These are phyloP conservation scores for Stratiomys singularior DNA, from an alignment of 2,888 invertebrate genomes.

Conservation along the genomic window DNA sequence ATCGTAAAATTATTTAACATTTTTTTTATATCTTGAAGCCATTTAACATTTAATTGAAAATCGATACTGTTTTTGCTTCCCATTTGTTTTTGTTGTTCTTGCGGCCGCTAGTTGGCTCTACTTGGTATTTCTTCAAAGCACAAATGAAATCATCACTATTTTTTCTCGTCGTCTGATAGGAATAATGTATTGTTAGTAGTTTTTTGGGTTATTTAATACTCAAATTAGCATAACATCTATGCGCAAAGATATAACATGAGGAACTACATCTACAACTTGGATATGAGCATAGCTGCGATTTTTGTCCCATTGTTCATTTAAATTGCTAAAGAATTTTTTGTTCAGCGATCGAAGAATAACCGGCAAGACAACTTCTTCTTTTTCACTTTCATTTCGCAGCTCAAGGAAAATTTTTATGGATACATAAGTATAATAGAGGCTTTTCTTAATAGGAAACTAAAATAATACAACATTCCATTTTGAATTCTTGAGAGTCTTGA, in stretches of 20 bases:
- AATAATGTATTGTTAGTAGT: background rate
- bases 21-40: background rate
- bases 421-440: background rate
- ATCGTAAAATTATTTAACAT: background rate
- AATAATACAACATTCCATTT: constrained; percentile 25
- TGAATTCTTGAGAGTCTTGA: constrained; percentile 2
- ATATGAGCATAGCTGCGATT: background rate
- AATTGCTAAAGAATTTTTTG: background rate
- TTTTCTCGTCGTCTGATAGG: background rate
- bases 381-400: constrained; percentile 29
- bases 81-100: constrained; percentile 7
- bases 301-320: background rate
- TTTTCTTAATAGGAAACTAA: background rate
- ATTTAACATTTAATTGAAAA: constrained; percentile 15
- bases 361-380: constrained; percentile 13
- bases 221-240: background rate
- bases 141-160: constrained; percentile 37
- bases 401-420: background rate
- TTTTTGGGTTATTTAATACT: constrained; percentile 1
- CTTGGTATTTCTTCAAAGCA: background rate
- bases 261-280: background rate
- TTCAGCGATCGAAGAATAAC: background rate
- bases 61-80: constrained; percentile 18
- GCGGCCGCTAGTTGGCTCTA: background rate
- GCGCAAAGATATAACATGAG: background rate